Evolutionary conservation across 2,888 invertebrate species (phyloP).

Genomic region (Protonemura montana): DNA sequence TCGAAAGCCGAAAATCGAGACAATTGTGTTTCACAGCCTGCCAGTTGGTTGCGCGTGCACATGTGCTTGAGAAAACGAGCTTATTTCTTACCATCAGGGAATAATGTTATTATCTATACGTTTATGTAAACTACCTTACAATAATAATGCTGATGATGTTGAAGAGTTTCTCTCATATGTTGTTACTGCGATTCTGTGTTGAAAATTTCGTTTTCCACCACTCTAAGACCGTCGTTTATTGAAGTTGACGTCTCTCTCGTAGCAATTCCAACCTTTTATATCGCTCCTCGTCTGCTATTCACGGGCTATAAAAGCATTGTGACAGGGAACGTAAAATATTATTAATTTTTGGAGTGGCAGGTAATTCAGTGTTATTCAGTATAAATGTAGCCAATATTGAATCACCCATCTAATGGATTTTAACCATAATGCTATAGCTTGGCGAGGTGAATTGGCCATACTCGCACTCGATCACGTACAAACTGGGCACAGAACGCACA

Average conservation of each 20-base stretch:
- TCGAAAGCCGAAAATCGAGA: constrained; percentile 16
- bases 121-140: background rate
- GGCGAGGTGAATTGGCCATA: background rate
- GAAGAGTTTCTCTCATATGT: background rate
- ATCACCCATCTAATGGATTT: background rate
- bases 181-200: background rate
- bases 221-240: background rate
- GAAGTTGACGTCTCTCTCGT: background rate
- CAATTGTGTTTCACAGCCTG: background rate
- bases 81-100: background rate
- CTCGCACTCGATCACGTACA: background rate
- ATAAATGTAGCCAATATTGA: background rate
- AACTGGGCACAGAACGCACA: background rate
- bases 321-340: background rate
- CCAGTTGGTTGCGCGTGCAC: background rate
- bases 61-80: background rate
- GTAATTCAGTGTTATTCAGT: background rate
- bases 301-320: background rate
- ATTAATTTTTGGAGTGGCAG: background rate
- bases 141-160: background rate
- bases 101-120: constrained; percentile 7
- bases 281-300: background rate
- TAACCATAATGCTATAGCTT: background rate
- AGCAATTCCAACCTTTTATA: background rate
- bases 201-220: background rate